Evolutionary conservation across 2,888 invertebrate genomes (phyloP).

Genomic region (Camponotus fellah): DNA sequence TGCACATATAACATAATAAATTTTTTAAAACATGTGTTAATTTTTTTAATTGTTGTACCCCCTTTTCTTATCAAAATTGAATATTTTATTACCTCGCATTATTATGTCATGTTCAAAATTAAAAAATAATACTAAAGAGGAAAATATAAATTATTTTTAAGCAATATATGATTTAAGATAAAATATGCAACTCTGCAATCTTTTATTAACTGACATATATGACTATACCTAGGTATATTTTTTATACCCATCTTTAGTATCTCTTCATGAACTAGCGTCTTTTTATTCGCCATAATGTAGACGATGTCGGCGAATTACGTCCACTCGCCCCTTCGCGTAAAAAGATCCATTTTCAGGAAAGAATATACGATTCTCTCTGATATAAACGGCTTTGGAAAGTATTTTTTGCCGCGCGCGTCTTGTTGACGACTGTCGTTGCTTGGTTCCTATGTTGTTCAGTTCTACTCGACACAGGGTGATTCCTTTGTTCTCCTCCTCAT

Average conservation of each 20-base stretch:
- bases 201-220: background rate
- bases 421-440: constrained; percentile 14
- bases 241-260: constrained; percentile 5
- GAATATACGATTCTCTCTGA: constrained; percentile 44
- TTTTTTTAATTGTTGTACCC: background rate
- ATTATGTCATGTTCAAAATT: background rate
- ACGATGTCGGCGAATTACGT: constrained; percentile 40
- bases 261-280: constrained; percentile 1
- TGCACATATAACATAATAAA: background rate
- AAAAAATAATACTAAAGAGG: background rate
- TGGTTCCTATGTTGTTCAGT: background rate
- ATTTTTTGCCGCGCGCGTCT: constrained; percentile 10
- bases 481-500: constrained; percentile 67
- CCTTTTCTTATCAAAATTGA: background rate
- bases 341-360: constrained; percentile 39
- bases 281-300: constrained; percentile 33
- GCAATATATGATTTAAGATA: background rate
- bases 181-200: constrained; percentile 12
- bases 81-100: background rate
- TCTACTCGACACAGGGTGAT: constrained; percentile 52
- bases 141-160: constrained; percentile 24
- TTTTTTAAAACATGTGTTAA: constrained; percentile 13
- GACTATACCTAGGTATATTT: background rate
- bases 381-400: constrained; percentile 10
- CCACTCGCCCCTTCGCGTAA: constrained; percentile 17